phyloP scores from a whole-genome alignment of 2,888 invertebrate genomes.

The Onthophagus sagittarius region DNA sequence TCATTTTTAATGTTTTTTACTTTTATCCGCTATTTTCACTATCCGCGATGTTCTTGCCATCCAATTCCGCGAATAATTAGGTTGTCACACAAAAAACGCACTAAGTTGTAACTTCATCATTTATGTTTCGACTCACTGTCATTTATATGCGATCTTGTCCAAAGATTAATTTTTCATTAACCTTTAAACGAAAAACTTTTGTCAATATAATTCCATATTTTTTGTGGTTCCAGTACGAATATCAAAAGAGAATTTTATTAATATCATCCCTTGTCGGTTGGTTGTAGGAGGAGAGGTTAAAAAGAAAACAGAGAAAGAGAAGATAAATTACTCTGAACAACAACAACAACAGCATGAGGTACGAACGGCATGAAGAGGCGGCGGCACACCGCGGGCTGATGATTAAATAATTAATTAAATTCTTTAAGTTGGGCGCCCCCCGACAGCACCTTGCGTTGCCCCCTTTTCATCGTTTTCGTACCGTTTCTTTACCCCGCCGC shows the following conservation, averaged over 20 bases:
- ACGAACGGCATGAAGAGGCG: no score
- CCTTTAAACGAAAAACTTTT: no score
- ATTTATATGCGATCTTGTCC: no score
- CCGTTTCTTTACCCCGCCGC: not conserved
- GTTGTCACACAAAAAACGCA: no score
- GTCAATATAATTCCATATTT: not conserved
- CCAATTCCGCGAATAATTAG: no score
- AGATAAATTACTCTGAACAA: constrained; percentile 41
- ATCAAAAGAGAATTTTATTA: not conserved
- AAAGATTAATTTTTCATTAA: no score
- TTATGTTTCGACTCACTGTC: no score
- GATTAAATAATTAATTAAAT: constrained; percentile 48
- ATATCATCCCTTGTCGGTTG: not conserved
- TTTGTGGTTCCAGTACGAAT: not conserved
- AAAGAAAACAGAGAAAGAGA: constrained; percentile 2
- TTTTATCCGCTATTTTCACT: no score
- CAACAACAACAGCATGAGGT: constrained; percentile 24
- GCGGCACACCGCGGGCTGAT: constrained; percentile 25
- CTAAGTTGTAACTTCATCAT: no score
- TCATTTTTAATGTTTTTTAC: no score
- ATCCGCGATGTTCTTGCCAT: no score
- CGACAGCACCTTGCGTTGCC: constrained; percentile 39
- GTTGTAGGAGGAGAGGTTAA: constrained; percentile 12
- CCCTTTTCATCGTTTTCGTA: not conserved
- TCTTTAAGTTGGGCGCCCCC: constrained; percentile 43